Evolutionary conservation across 2,888 invertebrate genomes (phyloP).

Genomic region (Drosophila acutilabella): DNA sequence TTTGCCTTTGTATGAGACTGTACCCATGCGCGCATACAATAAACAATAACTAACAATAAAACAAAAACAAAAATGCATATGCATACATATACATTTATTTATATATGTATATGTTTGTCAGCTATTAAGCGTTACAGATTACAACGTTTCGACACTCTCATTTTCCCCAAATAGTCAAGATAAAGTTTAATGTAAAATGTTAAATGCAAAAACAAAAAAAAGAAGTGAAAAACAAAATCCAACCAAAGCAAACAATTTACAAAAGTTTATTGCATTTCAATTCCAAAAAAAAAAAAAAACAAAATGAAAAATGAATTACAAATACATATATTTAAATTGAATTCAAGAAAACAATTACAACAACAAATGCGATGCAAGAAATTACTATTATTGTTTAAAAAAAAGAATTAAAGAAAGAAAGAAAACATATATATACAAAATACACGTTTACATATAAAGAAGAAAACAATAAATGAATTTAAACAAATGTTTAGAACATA

Average conservation of each 20-base stretch:
- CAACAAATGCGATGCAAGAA: slow-evolving; percentile 36
- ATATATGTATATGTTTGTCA: slow-evolving; percentile 40
- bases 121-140: slow-evolving; percentile 27
- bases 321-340: slow-evolving; percentile 30
- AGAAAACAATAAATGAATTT: slow-evolving; percentile 22
- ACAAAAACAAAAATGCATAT: not conserved
- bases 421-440: slow-evolving; percentile 1
- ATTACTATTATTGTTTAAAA: slow-evolving; percentile 39
- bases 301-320: not conserved
- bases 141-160: slow-evolving; percentile 46
- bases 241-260: slow-evolving; percentile 49
- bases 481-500: slow-evolving; percentile 30
- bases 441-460: not conserved
- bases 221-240: slow-evolving; percentile 16
- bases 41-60: slow-evolving; percentile 5
- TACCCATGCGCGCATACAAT: slow-evolving; percentile 24
- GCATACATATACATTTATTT: slow-evolving; percentile 26
- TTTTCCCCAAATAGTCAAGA: slow-evolving; percentile 49
- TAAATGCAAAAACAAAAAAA: slow-evolving; percentile 32
- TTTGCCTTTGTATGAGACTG: slow-evolving; percentile 18
- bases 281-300: slow-evolving; percentile 32
- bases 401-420: not conserved
- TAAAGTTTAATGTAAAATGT: slow-evolving; percentile 30
- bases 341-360: slow-evolving; percentile 14
- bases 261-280: slow-evolving; percentile 56